Conservation (phyloP, 2,113 vertebrate species). For the Anarrhichthys ocellatus region DNA sequence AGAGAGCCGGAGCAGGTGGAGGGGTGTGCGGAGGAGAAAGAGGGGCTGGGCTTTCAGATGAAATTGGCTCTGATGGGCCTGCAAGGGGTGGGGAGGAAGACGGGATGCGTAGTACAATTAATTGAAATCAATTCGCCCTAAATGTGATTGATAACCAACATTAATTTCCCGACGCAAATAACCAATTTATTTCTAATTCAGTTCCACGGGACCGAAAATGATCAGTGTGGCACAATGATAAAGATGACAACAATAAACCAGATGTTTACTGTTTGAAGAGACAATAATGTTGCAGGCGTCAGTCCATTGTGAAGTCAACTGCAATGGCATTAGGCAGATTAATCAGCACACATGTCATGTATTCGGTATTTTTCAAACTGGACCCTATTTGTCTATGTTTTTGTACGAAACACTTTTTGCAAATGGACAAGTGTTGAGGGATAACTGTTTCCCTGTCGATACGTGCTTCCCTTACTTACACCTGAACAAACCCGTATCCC, state of each 20-base stretch:
- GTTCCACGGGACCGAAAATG: conserved; percentile 1
- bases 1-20: conserved; percentile 60
- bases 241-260: conserved; percentile 38
- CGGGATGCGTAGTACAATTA: conserved; percentile 46
- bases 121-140: conserved; percentile 64
- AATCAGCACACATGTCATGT: not conserved
- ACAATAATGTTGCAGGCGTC: not conserved
- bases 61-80: conserved; percentile 13
- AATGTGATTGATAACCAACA: conserved; percentile 71
- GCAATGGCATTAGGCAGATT: not conserved
- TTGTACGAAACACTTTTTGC: not conserved
- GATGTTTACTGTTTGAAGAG: conserved; percentile 37
- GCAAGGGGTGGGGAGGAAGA: not conserved
- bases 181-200: conserved; percentile 55
- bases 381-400: not conserved
- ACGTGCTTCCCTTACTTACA: not conserved
- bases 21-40: conserved; percentile 31
- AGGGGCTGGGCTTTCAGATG: conserved; percentile 58
- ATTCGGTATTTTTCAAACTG: too few relatives aligned
- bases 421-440: not conserved
- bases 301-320: conserved; percentile 7
- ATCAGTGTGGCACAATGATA: conserved; percentile 32
- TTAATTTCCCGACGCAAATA: conserved; percentile 62
- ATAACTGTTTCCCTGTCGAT: not conserved
- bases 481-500: not conserved